phyloP scores from a whole-genome alignment of 2,797 vertebrate species.

The Fistularia commersonii region DNA sequence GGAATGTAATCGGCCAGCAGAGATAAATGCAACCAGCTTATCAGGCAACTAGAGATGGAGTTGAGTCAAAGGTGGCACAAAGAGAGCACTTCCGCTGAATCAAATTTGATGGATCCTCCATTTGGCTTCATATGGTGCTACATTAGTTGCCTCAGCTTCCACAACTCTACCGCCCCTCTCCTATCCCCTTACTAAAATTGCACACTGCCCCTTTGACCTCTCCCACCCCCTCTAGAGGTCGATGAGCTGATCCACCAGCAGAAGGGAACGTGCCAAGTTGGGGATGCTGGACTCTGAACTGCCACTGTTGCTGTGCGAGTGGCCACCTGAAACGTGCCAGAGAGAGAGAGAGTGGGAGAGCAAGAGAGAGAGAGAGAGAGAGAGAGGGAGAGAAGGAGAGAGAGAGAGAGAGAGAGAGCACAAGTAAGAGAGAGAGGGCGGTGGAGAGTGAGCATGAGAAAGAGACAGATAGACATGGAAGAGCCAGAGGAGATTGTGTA shows the following conservation, averaged over 20 bases:
- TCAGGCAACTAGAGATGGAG: conserved; percentile 65
- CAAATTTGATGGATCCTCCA: conserved; percentile 37
- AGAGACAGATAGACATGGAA: conserved; percentile 61
- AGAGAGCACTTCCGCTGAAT: conserved; percentile 44
- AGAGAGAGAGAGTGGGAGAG: conserved; percentile 79
- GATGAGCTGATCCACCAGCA: conserved; percentile 99
- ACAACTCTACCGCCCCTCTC: conserved; percentile 32
- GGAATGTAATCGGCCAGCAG: conserved; percentile 51
- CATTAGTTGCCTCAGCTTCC: conserved; percentile 52
- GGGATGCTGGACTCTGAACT: conserved; percentile 99
- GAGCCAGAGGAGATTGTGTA: conserved; percentile 69
- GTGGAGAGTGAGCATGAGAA: conserved; percentile 66
- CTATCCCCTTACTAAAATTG: conserved; percentile 52
- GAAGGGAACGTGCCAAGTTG: conserved; percentile 98
- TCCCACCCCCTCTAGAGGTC: conserved; percentile 88
- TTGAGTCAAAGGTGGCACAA: conserved; percentile 78
- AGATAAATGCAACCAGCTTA: conserved; percentile 61
- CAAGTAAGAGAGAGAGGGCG: conserved; percentile 40
- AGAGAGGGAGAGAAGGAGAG: conserved; percentile 69
- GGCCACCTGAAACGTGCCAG: conserved; percentile 95
- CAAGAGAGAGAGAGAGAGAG: conserved; percentile 60
- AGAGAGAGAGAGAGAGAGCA: conserved; percentile 76
- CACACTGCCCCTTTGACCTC: conserved; percentile 69
- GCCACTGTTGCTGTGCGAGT: conserved; percentile 99
- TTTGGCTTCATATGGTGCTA: conserved; percentile 62